phyloP scores from a whole-genome alignment of 2,888 invertebrate genomes.

The Drosophila limbata region DNA sequence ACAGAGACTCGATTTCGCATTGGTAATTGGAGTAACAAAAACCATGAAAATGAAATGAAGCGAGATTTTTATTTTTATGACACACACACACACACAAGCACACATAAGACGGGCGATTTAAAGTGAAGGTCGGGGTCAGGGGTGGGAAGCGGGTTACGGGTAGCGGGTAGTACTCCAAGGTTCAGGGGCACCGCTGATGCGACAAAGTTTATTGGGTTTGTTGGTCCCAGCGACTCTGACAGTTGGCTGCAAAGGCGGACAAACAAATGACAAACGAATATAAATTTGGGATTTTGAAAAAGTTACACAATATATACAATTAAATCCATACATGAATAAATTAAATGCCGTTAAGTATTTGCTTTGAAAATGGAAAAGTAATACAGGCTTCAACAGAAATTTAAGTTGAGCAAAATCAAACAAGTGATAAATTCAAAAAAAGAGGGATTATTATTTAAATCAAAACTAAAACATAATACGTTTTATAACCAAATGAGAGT shows the following conservation, averaged over 20 bases:
- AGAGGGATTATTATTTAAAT: not conserved
- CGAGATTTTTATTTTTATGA: slow-evolving; percentile 66
- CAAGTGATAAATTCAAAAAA: not conserved
- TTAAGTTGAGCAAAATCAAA: not conserved
- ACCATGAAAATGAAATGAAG: slow-evolving; percentile 64
- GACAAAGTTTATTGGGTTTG: slow-evolving; percentile 35
- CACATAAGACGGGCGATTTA: slow-evolving; percentile 47
- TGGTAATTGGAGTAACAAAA: slow-evolving; percentile 69
- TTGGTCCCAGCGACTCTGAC: slow-evolving; percentile 6
- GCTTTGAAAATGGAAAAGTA: slow-evolving; percentile 14
- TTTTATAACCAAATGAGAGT: too few relatives aligned
- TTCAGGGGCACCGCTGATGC: slow-evolving; percentile 18
- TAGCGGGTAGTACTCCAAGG: not conserved
- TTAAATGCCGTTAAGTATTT: slow-evolving; percentile 2
- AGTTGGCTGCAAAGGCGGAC: slow-evolving; percentile 20
- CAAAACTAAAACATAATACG: not conserved
- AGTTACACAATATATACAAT: slow-evolving; percentile 4
- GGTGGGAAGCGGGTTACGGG: slow-evolving; percentile 10
- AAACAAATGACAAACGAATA: slow-evolving; percentile 28
- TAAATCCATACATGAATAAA: slow-evolving; percentile 6
- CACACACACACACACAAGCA: slow-evolving; percentile 33
- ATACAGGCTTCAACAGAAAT: not conserved
- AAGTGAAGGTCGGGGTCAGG: slow-evolving; percentile 59
- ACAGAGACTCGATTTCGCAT: slow-evolving; percentile 25
- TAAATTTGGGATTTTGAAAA: not conserved